Base-by-base conservation (phyloP, 2,888 invertebrate species). In the Trissolcus japonicus region DNA sequence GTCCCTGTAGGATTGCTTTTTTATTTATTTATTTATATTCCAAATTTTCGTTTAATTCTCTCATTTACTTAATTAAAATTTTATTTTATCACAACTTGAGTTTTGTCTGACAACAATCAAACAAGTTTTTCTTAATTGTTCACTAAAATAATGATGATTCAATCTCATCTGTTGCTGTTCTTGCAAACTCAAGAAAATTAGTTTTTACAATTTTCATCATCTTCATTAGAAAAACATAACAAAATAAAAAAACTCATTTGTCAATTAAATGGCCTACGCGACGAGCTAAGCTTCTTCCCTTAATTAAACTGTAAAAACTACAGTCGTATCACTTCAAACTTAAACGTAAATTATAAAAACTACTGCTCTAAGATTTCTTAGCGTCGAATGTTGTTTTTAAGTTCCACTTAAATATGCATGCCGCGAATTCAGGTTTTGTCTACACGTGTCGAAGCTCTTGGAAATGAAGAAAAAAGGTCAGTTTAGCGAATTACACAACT, bases 251-350 rank as follows among this genome's bases (percentile, higher is more conserved):
- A 55, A n/a, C 16, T 56, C 16, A 43, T 56, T 56, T 41, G 19
- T 40, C 56, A 16, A 19, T 11, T 17, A 56, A 40, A 56, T 56
- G 35, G 19, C 35, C 43, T 29, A 50, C 60, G 16, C 21, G 14
- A 29, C n/a, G 11, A 14, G 19, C 25, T 13, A 9, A 21, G 19
- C 55, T 13, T 55, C 25, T 65, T 65, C 35, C 17, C 51, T 35
- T 66, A 66, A 66, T 66, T 66, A 57, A 54, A 43, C 25, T 62
- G 14, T 25, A 43, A 62, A 62, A 62, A 53, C 54, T 40, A 53
- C 14, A 41, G 21, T 6, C 50, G 48, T 11, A 35, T 17, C 48
- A 50, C 11, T 56, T 50, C 13, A 14, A 53, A 59, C 43, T 62
- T 43, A 11, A 35, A 35, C 6, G 29, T 14, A 6, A 21, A 13